Evolutionary conservation across 2,113 vertebrate species (phyloP), one percentile per base, ranked within the genome.

Genomic region (Eudyptes chrysolophus): DNA sequence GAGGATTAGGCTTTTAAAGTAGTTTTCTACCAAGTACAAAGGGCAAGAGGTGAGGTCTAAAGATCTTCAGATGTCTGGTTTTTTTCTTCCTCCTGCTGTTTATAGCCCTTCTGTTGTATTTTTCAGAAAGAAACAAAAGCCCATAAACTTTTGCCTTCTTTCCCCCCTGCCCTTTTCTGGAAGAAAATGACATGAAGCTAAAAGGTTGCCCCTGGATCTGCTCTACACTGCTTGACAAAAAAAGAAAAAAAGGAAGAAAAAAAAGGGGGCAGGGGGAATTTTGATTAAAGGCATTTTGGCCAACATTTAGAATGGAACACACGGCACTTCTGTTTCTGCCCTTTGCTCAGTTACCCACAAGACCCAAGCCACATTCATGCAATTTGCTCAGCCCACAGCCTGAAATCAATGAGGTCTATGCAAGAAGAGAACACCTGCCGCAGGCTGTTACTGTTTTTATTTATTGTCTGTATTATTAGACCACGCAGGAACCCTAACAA

Each of bases 381-480:
- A 79, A 84, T 83, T 84, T 95, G 34, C 74, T 76, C 74, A 92
- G 65, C 57, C 74, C 92, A 65, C 78, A 93, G 89, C 54, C 74
- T 66, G 81, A 72, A 93, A 94, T 96, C 94, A 80, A 90, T 85
- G 94, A 93, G 77, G 32, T 24, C 71, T 78, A 84, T 94, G 90
- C 91, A 95, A 94, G 93, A 61, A 64, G 69, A 82, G 70, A 87
- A 46, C 84, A 91, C 82, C 84, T 85, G 95, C 84, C 20, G 5
- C 62, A 70, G 71, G 83, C 79, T 81, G 90, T 74, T 88, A 81
- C 55, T 71, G 76, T 9, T 92, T 93, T 93, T 95, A 92, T 95
- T 97, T 97, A 93, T 91, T 84, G 77, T 38, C 62, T 88, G 55
- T 76, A 74, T 77, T 93, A 80, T 70, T 82, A 90, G 89, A 92